Base-by-base conservation (phyloP, 2,113 vertebrate species). In the Hyaena hyaena region DNA sequence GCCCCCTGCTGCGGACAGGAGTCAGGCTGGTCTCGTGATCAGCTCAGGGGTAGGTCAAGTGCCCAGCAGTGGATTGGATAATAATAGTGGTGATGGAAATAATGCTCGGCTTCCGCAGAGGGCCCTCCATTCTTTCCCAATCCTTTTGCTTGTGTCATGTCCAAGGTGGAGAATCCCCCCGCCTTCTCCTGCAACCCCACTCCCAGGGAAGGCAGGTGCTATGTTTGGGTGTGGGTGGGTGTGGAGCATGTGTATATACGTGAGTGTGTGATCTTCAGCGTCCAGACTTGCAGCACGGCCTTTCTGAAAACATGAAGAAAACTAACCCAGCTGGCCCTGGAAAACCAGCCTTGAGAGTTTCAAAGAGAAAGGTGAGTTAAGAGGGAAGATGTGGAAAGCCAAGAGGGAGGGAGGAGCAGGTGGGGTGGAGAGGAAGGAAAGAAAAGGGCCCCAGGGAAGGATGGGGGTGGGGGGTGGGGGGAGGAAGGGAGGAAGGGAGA, bases 61-160 rank as follows among this genome's bases (percentile, higher is more conserved):
- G 96, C 87, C 92, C 71, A n/a, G 97, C 88, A 87, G 88, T 92
- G 90, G 89, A 98, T 96, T 97, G 95, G 96, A 94, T 97, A 96
- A 97, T 97, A 53, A 96, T 53, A 81, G 97, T 90, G 90, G 92
- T 43, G 65, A 84, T 26, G 69, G 86, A 7, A 0, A 58, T 33
- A 45, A 81, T 53, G 31, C 55, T 5, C 23, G 45, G 71, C 88
- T 83, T 77, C 61, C 17, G 15, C 26, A 2, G 45, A 48, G 89
- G 50, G 23, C 45, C 15, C 77, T 45, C 26, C n/a, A 4, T 45
- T 66, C 93, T 63, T 39, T 65, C 55, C 66, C 5, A 66, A 86
- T 35, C 61, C 33, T 61, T 93, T 90, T 43, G 83, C 74, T 82
- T 23, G 8, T 68, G 33, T n/a, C 71, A 23, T 24, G 43, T 28